Conservation (phyloP, 2,888 invertebrate species). For the Melinaea marsaeus region DNA sequence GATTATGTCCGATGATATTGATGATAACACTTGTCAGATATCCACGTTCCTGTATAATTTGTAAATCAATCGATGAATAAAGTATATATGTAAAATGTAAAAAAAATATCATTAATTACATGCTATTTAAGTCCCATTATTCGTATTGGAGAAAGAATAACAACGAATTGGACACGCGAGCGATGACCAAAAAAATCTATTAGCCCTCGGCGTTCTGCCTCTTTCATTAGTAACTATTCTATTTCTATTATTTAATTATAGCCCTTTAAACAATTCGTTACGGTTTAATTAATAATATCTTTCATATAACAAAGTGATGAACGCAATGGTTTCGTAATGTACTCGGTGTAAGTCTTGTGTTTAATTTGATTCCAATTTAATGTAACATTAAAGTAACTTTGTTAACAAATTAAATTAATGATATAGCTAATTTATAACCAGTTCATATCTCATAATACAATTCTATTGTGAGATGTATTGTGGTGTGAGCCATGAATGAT, state of each 20-base stretch:
- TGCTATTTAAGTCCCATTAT: constrained; percentile 59
- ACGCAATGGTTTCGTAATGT: neutral
- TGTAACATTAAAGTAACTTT: neutral
- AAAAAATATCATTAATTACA: constrained; percentile 53
- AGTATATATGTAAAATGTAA: constrained; percentile 21
- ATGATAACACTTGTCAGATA: neutral
- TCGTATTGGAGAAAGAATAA: constrained; percentile 41
- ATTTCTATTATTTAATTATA: constrained; percentile 32
- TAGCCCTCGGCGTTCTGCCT: constrained; percentile 28
- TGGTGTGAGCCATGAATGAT: constrained; percentile 19
- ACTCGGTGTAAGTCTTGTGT: too few species aligned
- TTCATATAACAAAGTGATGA: constrained; percentile 10
- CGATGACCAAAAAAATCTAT: constrained; percentile 35
- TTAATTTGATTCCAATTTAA: too few species aligned
- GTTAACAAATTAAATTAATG: neutral
- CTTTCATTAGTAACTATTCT: constrained; percentile 57
- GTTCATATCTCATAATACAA: constrained; percentile 2
- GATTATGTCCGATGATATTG: neutral
- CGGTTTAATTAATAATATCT: constrained; percentile 22
- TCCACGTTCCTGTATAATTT: neutral
- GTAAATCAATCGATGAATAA: constrained; percentile 11
- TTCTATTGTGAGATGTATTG: neutral
- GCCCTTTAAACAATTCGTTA: constrained; percentile 28
- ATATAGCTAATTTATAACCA: neutral
- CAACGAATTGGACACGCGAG: constrained; percentile 59